Evolutionary conservation across 2,888 invertebrate species (phyloP).

Genomic region (Eledona agricola): DNA sequence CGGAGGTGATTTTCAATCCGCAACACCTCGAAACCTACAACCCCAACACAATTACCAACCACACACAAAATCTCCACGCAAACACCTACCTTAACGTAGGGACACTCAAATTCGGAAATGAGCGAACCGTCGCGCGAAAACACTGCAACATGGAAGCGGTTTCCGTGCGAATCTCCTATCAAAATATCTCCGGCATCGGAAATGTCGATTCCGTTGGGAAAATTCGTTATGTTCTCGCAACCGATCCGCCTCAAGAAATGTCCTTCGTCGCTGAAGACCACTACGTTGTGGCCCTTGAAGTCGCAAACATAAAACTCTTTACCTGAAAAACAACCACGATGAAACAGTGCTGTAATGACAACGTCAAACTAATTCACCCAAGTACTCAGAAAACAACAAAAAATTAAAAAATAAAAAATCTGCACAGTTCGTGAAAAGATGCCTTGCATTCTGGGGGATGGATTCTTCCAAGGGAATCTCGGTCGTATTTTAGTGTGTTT

Average conservation of each 20-base stretch:
- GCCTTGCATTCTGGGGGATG: no score
- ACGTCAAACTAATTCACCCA: slow-evolving; percentile 2
- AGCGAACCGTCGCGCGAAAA: slow-evolving; percentile 88
- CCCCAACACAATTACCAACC: slow-evolving; percentile 4
- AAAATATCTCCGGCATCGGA: slow-evolving; percentile 96
- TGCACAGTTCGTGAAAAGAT: no score
- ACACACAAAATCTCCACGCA: slow-evolving; percentile 3
- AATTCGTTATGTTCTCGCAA: slow-evolving; percentile 94
- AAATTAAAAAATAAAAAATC: no score
- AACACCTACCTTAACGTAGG: slow-evolving; percentile 88
- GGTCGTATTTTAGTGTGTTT: no score
- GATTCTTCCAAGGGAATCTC: no score
- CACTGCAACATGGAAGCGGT: slow-evolving; percentile 96
- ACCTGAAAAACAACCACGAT: slow-evolving; percentile 65
- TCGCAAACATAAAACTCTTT: slow-evolving; percentile 96
- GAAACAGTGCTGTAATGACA: not conserved
- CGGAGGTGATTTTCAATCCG: slow-evolving; percentile 95
- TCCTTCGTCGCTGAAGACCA: slow-evolving; percentile 93
- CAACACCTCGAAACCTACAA: slow-evolving; percentile 96
- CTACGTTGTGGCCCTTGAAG: slow-evolving; percentile 97
- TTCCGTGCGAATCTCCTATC: slow-evolving; percentile 97
- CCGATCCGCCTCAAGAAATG: slow-evolving; percentile 93
- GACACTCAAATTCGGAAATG: slow-evolving; percentile 95
- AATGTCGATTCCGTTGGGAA: slow-evolving; percentile 97
- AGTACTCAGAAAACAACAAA: not conserved